Conservation (phyloP, 2,113 vertebrate genomes). For the Fulmarus glacialis region DNA sequence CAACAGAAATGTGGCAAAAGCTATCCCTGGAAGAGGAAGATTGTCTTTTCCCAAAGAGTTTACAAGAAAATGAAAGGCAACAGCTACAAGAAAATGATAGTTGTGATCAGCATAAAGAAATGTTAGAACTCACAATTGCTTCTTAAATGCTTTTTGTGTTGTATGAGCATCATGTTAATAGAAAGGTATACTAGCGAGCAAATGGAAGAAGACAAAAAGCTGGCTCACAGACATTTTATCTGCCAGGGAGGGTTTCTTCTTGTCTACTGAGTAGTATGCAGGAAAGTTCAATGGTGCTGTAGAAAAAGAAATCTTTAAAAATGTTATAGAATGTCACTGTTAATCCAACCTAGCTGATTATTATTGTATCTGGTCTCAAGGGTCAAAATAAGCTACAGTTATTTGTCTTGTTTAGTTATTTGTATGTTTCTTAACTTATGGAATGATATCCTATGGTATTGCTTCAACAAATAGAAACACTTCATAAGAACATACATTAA, state of each 20-base stretch:
- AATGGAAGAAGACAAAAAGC: background rate
- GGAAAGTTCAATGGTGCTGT: background rate
- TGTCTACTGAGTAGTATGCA: background rate
- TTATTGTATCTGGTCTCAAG: background rate
- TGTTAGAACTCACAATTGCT: background rate
- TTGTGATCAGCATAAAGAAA: background rate
- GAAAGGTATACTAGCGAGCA: background rate
- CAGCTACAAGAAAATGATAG: background rate
- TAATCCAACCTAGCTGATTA: accelerated
- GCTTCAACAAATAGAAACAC: background rate
- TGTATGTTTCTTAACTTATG: background rate
- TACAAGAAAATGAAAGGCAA: background rate
- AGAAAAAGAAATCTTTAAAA: background rate
- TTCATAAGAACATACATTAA: background rate
- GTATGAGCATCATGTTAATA: background rate
- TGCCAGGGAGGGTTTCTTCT: background rate
- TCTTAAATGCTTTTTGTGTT: background rate
- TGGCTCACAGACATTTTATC: background rate
- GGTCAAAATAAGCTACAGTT: background rate
- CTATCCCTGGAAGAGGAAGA: background rate
- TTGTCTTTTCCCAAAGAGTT: background rate
- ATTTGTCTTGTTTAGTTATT: background rate
- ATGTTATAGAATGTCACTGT: background rate
- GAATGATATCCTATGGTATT: background rate
- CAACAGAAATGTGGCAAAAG: background rate